phyloP scores from a whole-genome alignment of 2,113 vertebrate species.

The Pygoscelis antarcticus region DNA sequence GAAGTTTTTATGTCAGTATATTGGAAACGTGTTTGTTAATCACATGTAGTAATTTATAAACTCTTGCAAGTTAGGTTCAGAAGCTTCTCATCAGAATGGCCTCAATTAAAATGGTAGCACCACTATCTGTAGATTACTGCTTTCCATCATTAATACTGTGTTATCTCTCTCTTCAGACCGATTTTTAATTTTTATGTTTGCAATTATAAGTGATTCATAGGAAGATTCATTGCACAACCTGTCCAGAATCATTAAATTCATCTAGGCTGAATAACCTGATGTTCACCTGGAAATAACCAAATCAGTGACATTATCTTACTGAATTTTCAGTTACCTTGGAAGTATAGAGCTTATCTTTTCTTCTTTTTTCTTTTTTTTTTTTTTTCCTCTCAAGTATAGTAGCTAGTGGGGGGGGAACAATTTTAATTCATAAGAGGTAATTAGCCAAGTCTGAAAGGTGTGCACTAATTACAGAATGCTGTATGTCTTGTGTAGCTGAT shows the following conservation, averaged over 20 bases:
- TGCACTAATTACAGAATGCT: constrained; percentile 70
- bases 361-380: background rate
- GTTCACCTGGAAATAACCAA: constrained; percentile 84
- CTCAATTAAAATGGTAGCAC: constrained; percentile 67
- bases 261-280: constrained; percentile 87
- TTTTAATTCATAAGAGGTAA: constrained; percentile 78
- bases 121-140: constrained; percentile 72
- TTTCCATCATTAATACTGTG: constrained; percentile 78
- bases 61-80: constrained; percentile 33
- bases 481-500: constrained; percentile 61
- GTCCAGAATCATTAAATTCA: constrained; percentile 89
- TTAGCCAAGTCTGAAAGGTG: constrained; percentile 77
- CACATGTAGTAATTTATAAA: constrained; percentile 12
- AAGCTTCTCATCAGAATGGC: constrained; percentile 69
- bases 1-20: constrained; percentile 14
- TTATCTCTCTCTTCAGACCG: constrained; percentile 87
- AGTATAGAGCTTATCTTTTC: constrained; percentile 21
- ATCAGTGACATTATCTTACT: constrained; percentile 73
- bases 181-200: constrained; percentile 84
- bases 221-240: constrained; percentile 84
- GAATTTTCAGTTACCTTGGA: constrained; percentile 63
- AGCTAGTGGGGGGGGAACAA: constrained; percentile 11
- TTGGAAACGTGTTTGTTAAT: constrained; percentile 12
- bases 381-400: background rate
- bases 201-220: constrained; percentile 83